Conservation (phyloP, 2,888 invertebrate species). For the Stenodera caucasica region DNA sequence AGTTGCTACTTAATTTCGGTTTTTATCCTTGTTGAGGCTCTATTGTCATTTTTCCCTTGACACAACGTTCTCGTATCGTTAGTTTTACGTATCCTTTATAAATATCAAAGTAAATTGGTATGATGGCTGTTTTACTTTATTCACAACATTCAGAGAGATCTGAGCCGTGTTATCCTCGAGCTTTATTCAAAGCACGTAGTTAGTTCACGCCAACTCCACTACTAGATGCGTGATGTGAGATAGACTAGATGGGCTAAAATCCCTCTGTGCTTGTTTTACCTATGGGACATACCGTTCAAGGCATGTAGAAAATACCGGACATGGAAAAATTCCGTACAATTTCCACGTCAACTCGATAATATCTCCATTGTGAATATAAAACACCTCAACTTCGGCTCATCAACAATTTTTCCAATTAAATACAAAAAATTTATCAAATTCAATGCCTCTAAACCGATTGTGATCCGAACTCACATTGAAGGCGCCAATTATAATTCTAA, state of each 20-base stretch:
- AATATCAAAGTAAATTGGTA: background rate
- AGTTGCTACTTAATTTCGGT: background rate
- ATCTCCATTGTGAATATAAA: constrained; percentile 4
- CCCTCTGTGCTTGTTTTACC: constrained; percentile 31
- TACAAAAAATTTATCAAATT: too few species aligned
- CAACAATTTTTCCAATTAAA: background rate
- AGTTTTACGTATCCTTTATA: too few species aligned
- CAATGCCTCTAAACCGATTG: too few species aligned
- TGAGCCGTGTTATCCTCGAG: constrained; percentile 21
- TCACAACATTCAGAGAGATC: background rate
- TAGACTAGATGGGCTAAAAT: constrained; percentile 24
- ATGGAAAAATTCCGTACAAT: constrained; percentile 21
- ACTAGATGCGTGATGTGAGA: constrained; percentile 34
- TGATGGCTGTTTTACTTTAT: background rate
- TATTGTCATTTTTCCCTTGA: background rate
- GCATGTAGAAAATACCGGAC: constrained; percentile 27
- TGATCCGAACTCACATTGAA: too few species aligned
- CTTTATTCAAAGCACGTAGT: constrained; percentile 34
- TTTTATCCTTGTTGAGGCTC: background rate
- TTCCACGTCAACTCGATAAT: constrained; percentile 17
- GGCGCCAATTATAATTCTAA: too few species aligned
- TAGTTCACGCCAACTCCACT: constrained; percentile 33
- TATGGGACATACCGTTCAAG: constrained; percentile 32
- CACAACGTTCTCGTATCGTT: too few species aligned
- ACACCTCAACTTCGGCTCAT: constrained; percentile 4